Evolutionary conservation across 2,888 invertebrate species (phyloP), one percentile per base, ranked within the genome.

Genomic region (Alloplasta piceator): DNA sequence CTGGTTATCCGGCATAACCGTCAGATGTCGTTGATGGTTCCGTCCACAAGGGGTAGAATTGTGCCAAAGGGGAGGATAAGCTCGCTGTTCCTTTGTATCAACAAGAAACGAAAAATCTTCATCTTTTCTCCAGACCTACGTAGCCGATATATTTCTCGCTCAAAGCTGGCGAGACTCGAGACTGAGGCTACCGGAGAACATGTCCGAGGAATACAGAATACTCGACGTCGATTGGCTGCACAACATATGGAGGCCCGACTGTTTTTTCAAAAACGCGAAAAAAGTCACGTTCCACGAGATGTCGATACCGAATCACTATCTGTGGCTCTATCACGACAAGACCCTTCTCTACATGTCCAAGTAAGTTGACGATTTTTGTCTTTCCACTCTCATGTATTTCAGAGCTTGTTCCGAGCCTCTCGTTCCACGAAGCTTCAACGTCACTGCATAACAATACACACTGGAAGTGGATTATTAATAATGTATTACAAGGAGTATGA

Each of bases 191-290:
- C 98, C 98, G n/a, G 97, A 97, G 92, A 97, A 98, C 91, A 97
- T 98, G 97, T 97, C 97, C 89, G 97, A 97, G 89, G 97, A 97
- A 89, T 98, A 98, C 92, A 94, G 97, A 84, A 97, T 97, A 89
- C 93, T 98, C 70, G 97, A 98, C 89, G 97, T 97, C 38, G 97
- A 97, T 87, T 98, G 97, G 97, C 93, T 98, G 87, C 97, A 97
- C 93, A 95, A 95, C 91, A 98, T 98, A 90, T 98, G 98, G 98
- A 94, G 98, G 77, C 98, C 98, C 0, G 98, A 98, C 92, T 97
- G 97, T 91, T 98, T 98, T 93, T 98, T 98, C 92, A 98, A 98
- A 93, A 98, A 98, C 91, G 98, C 98, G 14, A 98, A 98, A 93
- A 97, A 97, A 90, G 98, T 95, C 52, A 97, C 97, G 12, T 98